Conservation (phyloP, 1,140 invertebrate genomes). For the Diorhabda elongata region DNA sequence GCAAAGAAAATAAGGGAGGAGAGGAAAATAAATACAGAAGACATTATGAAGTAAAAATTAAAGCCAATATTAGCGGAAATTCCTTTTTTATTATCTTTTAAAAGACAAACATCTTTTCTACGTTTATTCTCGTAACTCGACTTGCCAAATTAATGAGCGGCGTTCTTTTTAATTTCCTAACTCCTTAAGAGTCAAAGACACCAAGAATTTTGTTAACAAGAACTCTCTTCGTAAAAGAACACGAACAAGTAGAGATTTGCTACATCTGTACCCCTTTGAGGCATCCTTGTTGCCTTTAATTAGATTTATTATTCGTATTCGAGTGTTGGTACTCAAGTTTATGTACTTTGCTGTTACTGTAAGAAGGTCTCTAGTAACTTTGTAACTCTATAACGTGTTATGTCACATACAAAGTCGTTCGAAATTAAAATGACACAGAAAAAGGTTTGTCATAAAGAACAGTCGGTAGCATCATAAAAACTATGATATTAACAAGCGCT, state of each 20-base stretch:
- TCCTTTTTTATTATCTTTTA: background rate
- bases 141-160: background rate
- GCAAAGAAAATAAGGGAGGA: too few relatives aligned
- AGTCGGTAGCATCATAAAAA: too few relatives aligned
- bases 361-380: background rate
- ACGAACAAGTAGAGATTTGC: background rate
- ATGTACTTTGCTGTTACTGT: background rate
- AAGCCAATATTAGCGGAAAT: too few relatives aligned
- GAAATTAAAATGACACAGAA: too few relatives aligned
- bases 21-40: too few relatives aligned
- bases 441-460: too few relatives aligned
- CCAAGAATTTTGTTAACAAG: conserved; percentile 1
- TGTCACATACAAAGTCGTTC: too few relatives aligned
- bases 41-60: too few relatives aligned
- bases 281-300: conserved; percentile 12
- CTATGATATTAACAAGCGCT: too few relatives aligned
- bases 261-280: background rate
- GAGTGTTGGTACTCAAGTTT: background rate
- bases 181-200: background rate
- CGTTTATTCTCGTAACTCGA: background rate
- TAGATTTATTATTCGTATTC: conserved; percentile 16
- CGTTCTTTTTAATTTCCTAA: background rate
- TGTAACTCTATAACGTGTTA: background rate
- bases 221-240: background rate
- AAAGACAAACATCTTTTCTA: background rate